Conservation (phyloP, 2,888 invertebrate species). For the Coelinius sp. region DNA sequence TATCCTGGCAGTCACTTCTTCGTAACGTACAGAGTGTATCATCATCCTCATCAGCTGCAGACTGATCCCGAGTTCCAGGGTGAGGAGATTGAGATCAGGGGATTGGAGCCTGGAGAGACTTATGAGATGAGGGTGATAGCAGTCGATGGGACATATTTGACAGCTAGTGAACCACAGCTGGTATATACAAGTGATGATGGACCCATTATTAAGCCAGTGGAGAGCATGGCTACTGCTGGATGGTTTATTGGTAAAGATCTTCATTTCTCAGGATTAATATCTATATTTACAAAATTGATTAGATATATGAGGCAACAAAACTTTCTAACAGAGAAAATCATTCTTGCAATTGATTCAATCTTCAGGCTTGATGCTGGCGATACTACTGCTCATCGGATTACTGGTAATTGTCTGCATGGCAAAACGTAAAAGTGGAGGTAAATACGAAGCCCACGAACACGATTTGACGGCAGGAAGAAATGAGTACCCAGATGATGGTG, state of each 20-base stretch:
- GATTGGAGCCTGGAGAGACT: slow-evolving; percentile 84
- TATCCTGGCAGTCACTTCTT: slow-evolving; percentile 94
- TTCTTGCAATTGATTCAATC: no score
- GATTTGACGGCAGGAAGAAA: slow-evolving; percentile 95
- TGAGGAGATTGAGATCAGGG: slow-evolving; percentile 74
- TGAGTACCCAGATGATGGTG: slow-evolving; percentile 90
- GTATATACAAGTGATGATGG: slow-evolving; percentile 83
- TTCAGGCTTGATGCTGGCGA: slow-evolving; percentile 90
- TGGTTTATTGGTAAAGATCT: slow-evolving; percentile 90
- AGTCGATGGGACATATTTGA: slow-evolving; percentile 83
- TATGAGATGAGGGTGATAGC: slow-evolving; percentile 94
- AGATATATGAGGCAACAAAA: no score
- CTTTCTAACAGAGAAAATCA: no score
- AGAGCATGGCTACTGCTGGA: slow-evolving; percentile 90
- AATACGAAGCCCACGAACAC: slow-evolving; percentile 97
- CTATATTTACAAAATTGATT: no score
- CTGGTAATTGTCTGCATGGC: slow-evolving; percentile 96
- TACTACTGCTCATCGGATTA: slow-evolving; percentile 93
- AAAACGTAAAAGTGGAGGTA: slow-evolving; percentile 96
- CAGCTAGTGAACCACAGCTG: slow-evolving; percentile 81
- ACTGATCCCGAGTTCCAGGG: slow-evolving; percentile 76
- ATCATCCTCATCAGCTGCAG: slow-evolving; percentile 79
- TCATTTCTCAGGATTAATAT: no score
- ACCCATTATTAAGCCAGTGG: slow-evolving; percentile 81
- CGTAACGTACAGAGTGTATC: slow-evolving; percentile 83